Evolutionary conservation across 2,797 vertebrate genomes (phyloP), one percentile per base, ranked within the genome.

Genomic region (Rhynchonycteris naso): DNA sequence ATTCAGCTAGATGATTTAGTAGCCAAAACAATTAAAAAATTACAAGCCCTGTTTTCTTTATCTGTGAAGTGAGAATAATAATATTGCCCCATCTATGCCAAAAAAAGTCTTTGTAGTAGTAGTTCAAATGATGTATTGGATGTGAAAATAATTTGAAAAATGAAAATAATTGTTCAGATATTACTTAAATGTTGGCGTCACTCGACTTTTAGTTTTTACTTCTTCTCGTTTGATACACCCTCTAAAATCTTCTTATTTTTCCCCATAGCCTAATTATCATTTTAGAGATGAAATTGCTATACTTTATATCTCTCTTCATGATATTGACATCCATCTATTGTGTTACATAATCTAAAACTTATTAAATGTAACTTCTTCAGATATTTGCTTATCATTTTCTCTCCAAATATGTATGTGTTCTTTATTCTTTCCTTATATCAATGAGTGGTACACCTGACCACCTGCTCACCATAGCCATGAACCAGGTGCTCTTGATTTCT

Each of bases 91-190:
- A 16, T 6, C 33, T 87, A 61, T 7, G 10, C 22, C 18, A 68
- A 90, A n/a, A 58, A 89, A 35, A 78, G 0, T 22, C n/a, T 66
- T 4, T 22, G 2, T 30, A 65, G 12, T 4, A 19, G 2, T 30
- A 65, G 12, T 72, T 93, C n/a, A 96, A 83, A 87, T 93, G 24
- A 81, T 28, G 47, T 6, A 22, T 19, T 90, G 18, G 1, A 35
- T 75, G 7, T 80, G 14, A 92, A 95, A 52, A 86, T 81, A 59
- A 80, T 84, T 95, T 84, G 1, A 14, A 65, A 92, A 97, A 87
- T 66, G 1, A 96, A 96, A 89, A 58, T 87, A 74, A 79, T 72
- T 95, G n/a, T 85, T 92, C 7, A 38, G 7, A 28, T 88, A 63
- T 43, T 89, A 56, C 2, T 22, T 95, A 91, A 88, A 15, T 65